These are phyloP conservation scores for Malachius bipustulatus DNA, from an alignment of 2,888 invertebrate genomes.

Conservation along the genomic window DNA sequence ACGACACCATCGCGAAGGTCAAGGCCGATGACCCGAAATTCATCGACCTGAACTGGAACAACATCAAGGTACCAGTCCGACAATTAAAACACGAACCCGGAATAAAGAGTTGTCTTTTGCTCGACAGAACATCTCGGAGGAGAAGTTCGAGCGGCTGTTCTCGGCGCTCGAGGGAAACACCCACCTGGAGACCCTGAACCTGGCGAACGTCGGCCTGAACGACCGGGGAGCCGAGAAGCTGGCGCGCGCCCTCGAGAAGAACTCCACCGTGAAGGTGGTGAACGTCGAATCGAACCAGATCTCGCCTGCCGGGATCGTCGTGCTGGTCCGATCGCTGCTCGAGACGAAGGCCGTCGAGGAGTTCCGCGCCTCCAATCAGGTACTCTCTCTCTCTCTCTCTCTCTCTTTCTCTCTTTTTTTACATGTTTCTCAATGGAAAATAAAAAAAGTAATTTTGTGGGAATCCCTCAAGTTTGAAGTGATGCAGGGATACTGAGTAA, in stretches of 20 bases:
- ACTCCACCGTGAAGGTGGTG: conserved; percentile 68
- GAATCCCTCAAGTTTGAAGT: too few relatives aligned
- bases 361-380: conserved; percentile 96
- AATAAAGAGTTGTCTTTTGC: conserved; percentile 11
- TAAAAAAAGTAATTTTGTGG: too few relatives aligned
- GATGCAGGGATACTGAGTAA: too few relatives aligned
- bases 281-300: conserved; percentile 97
- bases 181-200: conserved; percentile 77
- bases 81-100: not conserved
- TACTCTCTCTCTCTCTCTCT: too few relatives aligned
- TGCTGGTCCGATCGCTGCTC: conserved; percentile 75
- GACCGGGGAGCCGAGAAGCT: conserved; percentile 77
- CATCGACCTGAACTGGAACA: conserved; percentile 96
- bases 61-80: conserved; percentile 80
- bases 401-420: too few relatives aligned
- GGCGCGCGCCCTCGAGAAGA: conserved; percentile 71
- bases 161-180: conserved; percentile 82
- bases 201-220: conserved; percentile 87
- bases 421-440: too few relatives aligned
- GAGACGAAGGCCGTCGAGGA: conserved; percentile 82
- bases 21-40: conserved; percentile 79
- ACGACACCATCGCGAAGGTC: conserved; percentile 81
- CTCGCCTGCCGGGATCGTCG: conserved; percentile 76
- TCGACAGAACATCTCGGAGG: conserved; percentile 88
- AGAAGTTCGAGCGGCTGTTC: conserved; percentile 83